phyloP scores from a whole-genome alignment of 2,797 vertebrate genomes.

The Chelmon rostratus region DNA sequence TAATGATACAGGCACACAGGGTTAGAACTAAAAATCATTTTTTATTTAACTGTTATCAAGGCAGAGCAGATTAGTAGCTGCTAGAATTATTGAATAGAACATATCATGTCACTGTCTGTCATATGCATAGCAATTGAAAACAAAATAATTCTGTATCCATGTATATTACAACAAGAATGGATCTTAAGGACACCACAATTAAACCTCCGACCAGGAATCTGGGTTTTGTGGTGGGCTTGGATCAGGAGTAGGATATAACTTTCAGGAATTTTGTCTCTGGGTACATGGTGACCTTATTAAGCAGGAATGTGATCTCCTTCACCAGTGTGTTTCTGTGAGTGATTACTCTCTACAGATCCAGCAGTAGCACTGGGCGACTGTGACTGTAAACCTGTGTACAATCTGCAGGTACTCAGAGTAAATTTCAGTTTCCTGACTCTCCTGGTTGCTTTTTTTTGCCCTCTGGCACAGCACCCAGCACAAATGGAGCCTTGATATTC shows the following conservation, averaged over 20 bases:
- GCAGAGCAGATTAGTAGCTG: neutral
- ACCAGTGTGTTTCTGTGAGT: slow-evolving; percentile 1
- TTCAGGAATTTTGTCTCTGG: neutral
- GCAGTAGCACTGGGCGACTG: neutral
- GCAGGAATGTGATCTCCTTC: neutral
- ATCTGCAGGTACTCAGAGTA: neutral
- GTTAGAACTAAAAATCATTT: neutral
- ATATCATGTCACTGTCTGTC: neutral
- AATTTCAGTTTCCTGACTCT: slow-evolving; percentile 87
- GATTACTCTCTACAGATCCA: neutral
- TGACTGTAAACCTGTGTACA: neutral
- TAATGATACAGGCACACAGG: neutral
- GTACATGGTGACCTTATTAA: too few species aligned
- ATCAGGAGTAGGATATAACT: neutral
- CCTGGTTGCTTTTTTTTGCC: slow-evolving; percentile 88
- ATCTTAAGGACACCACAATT: neutral
- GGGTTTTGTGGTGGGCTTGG: neutral
- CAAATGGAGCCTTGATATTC: slow-evolving; percentile 92
- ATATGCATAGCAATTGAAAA: neutral
- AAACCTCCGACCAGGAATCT: neutral
- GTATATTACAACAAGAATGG: neutral
- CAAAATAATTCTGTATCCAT: neutral
- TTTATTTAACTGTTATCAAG: neutral
- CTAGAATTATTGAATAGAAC: neutral
- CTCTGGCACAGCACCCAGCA: slow-evolving; percentile 74